Evolutionary conservation across 2,113 vertebrate genomes (phyloP).

Genomic region (Dascyllus trimaculatus): DNA sequence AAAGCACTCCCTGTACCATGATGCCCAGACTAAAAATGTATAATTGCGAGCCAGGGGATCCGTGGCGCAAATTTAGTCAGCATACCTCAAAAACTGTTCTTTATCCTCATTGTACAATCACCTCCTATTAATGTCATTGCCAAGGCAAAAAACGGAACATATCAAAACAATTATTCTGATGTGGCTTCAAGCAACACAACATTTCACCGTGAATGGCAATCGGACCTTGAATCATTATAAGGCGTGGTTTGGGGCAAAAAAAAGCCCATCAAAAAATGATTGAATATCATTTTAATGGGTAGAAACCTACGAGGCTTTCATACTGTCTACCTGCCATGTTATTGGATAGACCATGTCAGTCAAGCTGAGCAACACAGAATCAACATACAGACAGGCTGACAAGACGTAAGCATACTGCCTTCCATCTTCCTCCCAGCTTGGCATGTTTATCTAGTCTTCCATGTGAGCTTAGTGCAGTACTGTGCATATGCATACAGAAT

Average conservation of each 20-base stretch:
- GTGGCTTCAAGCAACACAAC: constrained; percentile 74
- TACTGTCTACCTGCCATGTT: constrained; percentile 82
- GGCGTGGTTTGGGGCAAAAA: constrained; percentile 77
- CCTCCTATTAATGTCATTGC: constrained; percentile 78
- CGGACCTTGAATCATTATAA: constrained; percentile 73
- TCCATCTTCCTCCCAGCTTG: constrained; percentile 72
- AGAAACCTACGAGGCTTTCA: constrained; percentile 73
- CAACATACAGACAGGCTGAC: constrained; percentile 76
- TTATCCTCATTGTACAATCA: constrained; percentile 70
- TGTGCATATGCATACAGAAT: constrained; percentile 76
- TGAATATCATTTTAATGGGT: constrained; percentile 86
- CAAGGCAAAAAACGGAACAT: constrained; percentile 70
- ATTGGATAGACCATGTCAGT: constrained; percentile 81
- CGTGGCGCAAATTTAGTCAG: constrained; percentile 64
- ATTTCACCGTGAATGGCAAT: constrained; percentile 75
- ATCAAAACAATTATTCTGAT: constrained; percentile 85
- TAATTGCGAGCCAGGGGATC: constrained; percentile 69
- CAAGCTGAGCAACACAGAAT: constrained; percentile 71
- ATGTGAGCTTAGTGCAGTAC: constrained; percentile 69
- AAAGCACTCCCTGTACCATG: constrained; percentile 57
- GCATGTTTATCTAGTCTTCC: constrained; percentile 79
- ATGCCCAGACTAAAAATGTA: constrained; percentile 64
- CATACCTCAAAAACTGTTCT: constrained; percentile 60
- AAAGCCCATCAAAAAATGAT: constrained; percentile 78
- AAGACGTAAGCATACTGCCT: constrained; percentile 73